These are phyloP conservation scores for Conops quadrifasciatus DNA, from an alignment of 2,888 invertebrate species.

Conservation along the genomic window DNA sequence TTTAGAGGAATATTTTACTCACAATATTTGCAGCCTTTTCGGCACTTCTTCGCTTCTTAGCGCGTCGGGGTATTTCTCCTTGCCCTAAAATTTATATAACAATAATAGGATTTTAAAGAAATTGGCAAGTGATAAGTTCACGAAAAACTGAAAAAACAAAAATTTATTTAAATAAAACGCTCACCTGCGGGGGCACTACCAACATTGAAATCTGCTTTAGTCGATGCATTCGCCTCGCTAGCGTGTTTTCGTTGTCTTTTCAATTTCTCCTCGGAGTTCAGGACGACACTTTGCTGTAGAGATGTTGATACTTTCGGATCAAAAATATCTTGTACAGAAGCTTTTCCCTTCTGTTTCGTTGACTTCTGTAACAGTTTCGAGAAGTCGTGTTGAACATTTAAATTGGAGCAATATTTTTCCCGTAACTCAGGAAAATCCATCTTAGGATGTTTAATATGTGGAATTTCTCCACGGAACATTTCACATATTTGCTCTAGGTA, in stretches of 20 bases:
- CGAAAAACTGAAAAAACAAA: background rate
- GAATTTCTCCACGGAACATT: slow-evolving; percentile 90
- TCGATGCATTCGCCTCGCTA: slow-evolving; percentile 43
- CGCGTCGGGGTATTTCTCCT: slow-evolving; percentile 65
- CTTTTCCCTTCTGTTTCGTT: slow-evolving; percentile 58
- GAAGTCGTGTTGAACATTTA: slow-evolving; percentile 61
- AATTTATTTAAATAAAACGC: background rate
- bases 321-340: slow-evolving; percentile 60
- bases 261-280: slow-evolving; percentile 61
- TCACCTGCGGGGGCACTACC: slow-evolving; percentile 40
- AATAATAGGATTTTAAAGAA: background rate
- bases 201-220: slow-evolving; percentile 30
- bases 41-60: slow-evolving; percentile 71
- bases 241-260: slow-evolving; percentile 62
- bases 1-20: slow-evolving; percentile 62
- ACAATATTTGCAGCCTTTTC: slow-evolving; percentile 73
- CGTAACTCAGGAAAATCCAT: slow-evolving; percentile 67
- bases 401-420: slow-evolving; percentile 60
- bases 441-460: slow-evolving; percentile 79
- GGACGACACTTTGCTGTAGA: slow-evolving; percentile 58
- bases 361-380: slow-evolving; percentile 59
- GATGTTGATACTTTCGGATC: slow-evolving; percentile 53
- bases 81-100: slow-evolving; percentile 50
- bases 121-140: background rate
- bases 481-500: slow-evolving; percentile 90